phyloP scores from a whole-genome alignment of 2,797 vertebrate genomes.

The Fistularia tabacaria region DNA sequence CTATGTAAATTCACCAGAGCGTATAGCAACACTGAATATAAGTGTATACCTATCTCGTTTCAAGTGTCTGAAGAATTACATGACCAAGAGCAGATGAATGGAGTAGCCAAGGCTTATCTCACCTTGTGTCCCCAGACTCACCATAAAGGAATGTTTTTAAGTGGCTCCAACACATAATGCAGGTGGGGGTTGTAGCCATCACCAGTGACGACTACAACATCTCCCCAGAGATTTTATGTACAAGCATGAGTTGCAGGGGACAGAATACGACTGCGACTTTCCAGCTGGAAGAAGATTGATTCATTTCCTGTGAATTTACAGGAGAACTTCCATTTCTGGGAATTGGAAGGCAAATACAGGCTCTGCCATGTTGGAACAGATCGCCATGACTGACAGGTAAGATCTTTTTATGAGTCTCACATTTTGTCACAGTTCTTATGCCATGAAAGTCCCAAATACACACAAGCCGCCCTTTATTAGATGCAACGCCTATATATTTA shows the following conservation, averaged over 20 bases:
- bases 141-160: constrained; percentile 24
- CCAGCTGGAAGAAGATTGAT: not conserved
- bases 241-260: no score
- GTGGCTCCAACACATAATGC: constrained; percentile 18
- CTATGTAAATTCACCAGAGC: constrained; percentile 10
- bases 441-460: no score
- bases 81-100: constrained; percentile 8
- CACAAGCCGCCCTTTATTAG: not conserved
- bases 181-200: constrained; percentile 34
- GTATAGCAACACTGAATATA: constrained; percentile 5
- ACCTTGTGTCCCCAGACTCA: not conserved
- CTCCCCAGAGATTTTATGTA: constrained; percentile 6
- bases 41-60: constrained; percentile 32
- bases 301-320: constrained; percentile 50
- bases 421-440: no score
- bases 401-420: constrained; percentile 6
- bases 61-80: constrained; percentile 21
- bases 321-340: constrained; percentile 96
- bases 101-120: constrained; percentile 29
- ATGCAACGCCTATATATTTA: not conserved
- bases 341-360: constrained; percentile 99
- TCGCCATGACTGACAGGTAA: constrained; percentile 97
- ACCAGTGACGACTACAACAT: not conserved
- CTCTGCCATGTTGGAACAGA: constrained; percentile 96
- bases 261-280: not conserved